These are phyloP conservation scores for Erpornis zantholeuca DNA, from an alignment of 2,113 vertebrate species.

Conservation along the genomic window DNA sequence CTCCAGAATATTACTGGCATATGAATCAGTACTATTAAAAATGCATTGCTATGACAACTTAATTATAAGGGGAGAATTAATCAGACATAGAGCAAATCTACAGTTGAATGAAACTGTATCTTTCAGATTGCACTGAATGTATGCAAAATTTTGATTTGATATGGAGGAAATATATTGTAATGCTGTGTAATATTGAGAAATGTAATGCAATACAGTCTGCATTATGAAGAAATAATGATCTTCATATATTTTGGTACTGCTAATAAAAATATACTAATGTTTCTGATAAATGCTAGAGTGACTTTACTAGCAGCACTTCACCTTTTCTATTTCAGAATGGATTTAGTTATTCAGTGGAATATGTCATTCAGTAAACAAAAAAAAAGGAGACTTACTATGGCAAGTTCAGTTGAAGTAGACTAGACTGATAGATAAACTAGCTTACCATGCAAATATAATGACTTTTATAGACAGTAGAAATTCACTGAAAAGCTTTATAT, in stretches of 20 bases:
- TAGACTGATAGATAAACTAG: neutral
- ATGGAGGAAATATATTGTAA: neutral
- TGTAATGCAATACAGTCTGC: neutral
- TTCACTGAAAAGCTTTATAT: neutral
- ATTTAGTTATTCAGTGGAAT: neutral
- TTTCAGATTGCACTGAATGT: neutral
- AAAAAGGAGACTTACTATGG: neutral
- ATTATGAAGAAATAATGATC: neutral
- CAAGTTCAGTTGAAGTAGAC: neutral
- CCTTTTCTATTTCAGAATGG: neutral
- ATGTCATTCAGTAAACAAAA: neutral
- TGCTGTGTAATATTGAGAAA: neutral
- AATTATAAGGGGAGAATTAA: conserved; percentile 32
- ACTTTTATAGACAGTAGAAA: neutral
- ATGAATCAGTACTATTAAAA: conserved; percentile 22
- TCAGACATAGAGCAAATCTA: conserved; percentile 1
- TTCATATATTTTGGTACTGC: neutral
- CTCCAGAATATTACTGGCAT: neutral
- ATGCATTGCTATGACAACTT: conserved; percentile 3
- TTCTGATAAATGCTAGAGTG: neutral
- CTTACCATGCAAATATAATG: neutral
- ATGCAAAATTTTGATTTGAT: neutral
- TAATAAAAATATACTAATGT: neutral
- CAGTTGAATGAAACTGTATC: neutral
- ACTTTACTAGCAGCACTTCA: neutral